Base-by-base conservation (phyloP, 1,140 invertebrate species). In the Idris sp. region DNA sequence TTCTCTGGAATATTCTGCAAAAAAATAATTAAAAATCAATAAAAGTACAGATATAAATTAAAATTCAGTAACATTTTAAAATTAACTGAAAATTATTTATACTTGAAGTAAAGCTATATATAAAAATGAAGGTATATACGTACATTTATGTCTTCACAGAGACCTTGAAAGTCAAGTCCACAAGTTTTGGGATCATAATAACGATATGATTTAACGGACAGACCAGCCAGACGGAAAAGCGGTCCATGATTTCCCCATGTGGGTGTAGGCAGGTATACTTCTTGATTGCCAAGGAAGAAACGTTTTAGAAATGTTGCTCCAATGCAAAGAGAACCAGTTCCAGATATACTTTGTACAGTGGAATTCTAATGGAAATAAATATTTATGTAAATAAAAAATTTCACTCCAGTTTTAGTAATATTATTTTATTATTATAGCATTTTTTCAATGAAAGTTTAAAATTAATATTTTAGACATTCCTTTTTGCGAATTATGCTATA, bases 241-340 rank as follows among this genome's bases (percentile, higher is more conserved):
- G 97, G 96, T 0, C 91, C 93, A 84, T 99, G 98, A 86, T 99
- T 99, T 41, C 97, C 98, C 98, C 98, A 99, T 0, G 98, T 94
- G 6, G 98, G 98, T n/a, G 91, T 91, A 10, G 98, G 97, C 74
- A 99, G 79, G 88, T 97, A 99, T 41, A 99, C 90, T 51, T 92
- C 93, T 86, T 98, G 98, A 58, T 90, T 91, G 7, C 92, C 92
- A 25, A 92, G 89, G 86, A 96, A 97, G 86, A 95, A 98, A 74
- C 92, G 92, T 73, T 92, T 91, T 36, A 99, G 86, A 84, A 99
- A 99, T 49, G 93, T 93, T 43, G 93, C 94, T 31, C 97, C 98
- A 68, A 99, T 91, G 65, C 95, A 91, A 1, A 99, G 88, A n/a
- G 98, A 95, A 26, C 98, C 98, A 40, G 98, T 99, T 46, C 98